Evolutionary conservation across 2,797 vertebrate species (phyloP).

Genomic region (Scolopax bukidnonensis): DNA sequence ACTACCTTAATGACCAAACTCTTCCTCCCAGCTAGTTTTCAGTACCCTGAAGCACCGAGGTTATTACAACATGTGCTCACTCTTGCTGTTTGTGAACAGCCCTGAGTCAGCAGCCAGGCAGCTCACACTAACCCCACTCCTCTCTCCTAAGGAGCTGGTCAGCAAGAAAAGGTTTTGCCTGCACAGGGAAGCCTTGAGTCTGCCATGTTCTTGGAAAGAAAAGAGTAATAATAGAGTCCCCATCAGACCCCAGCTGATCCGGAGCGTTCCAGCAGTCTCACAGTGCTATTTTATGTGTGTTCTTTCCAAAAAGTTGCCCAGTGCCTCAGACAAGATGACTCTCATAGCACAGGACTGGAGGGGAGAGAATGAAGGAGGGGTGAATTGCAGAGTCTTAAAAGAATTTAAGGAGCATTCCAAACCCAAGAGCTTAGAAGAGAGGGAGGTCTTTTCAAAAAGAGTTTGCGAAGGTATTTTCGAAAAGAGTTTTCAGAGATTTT

Average conservation of each 20-base stretch:
- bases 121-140: background rate
- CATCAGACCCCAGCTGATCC: background rate
- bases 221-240: background rate
- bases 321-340: background rate
- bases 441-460: background rate
- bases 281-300: accelerated
- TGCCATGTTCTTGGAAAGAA: background rate
- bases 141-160: background rate
- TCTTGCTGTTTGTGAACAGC: background rate
- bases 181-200: background rate
- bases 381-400: background rate
- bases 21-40: background rate
- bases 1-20: background rate
- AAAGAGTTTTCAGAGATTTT: background rate
- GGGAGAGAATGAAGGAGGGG: background rate
- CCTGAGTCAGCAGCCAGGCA: background rate
- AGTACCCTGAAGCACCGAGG: background rate
- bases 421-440: background rate
- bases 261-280: background rate
- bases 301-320: background rate
- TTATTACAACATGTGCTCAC: background rate
- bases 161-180: background rate
- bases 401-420: background rate
- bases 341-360: background rate
- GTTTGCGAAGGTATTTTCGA: background rate